Percentiles rank a stretch among this genome's conserved stretches.
These are phyloP conservation scores for Scortum barcoo DNA, from an alignment of 2,113 vertebrate genomes.

Conservation along the genomic window DNA sequence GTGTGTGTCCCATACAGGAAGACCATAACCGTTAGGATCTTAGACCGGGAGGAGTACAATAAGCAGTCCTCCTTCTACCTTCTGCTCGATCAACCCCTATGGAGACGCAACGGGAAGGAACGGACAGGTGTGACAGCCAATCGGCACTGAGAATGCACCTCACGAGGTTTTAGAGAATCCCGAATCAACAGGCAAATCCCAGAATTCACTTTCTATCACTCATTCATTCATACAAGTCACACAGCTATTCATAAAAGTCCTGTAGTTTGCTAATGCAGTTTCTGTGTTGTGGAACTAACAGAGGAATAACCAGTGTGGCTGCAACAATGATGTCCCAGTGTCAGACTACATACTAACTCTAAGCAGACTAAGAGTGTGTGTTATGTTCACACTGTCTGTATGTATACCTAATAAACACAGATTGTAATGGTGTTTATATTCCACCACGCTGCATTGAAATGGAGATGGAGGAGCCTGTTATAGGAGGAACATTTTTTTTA, in stretches of 20 bases:
- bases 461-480: background rate
- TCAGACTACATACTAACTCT: background rate
- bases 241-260: background rate
- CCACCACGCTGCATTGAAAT: background rate
- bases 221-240: background rate
- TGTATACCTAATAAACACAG: too few relatives aligned
- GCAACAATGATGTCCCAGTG: background rate
- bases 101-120: slow-evolving; percentile 91
- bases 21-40: slow-evolving; percentile 96
- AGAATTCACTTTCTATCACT: background rate
- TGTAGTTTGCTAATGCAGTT: background rate
- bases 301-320: background rate
- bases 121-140: slow-evolving; percentile 95
- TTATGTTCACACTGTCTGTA: background rate
- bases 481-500: too few relatives aligned
- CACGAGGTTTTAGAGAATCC: slow-evolving; percentile 9
- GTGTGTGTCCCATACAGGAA: slow-evolving; percentile 98
- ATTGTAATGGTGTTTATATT: background rate
- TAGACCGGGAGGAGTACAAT: slow-evolving; percentile 99
- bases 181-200: slow-evolving; percentile 51
- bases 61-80: slow-evolving; percentile 99
- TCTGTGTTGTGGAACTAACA: background rate
- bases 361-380: background rate
- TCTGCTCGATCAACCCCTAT: slow-evolving; percentile 94
- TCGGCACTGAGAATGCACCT: slow-evolving; percentile 43